A percentile compares a stretch with the other conserved stretches of the same genome.
These are phyloP conservation scores for Acanthornis magna DNA, from an alignment of 2,797 vertebrate species.

Conservation along the genomic window DNA sequence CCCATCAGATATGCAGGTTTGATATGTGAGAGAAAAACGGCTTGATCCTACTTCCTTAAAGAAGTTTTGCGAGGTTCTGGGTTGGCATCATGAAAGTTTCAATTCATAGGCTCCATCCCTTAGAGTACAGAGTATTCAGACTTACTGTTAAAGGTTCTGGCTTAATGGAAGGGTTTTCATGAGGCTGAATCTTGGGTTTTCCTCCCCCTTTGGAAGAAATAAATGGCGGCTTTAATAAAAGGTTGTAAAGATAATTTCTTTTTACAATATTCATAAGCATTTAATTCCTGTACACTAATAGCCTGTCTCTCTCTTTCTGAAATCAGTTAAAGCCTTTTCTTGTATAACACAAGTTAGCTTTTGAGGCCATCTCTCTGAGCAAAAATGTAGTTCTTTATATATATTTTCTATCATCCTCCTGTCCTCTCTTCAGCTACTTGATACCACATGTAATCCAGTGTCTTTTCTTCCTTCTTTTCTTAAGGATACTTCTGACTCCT, in stretches of 20 bases:
- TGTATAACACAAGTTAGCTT: background rate
- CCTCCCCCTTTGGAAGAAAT: background rate
- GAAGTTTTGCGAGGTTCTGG: background rate
- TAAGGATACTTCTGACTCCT: background rate
- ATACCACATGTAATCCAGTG: background rate
- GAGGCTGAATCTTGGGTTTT: background rate
- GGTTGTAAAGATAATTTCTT: background rate
- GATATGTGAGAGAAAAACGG: background rate
- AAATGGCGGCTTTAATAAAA: background rate
- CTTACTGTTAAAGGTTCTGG: background rate
- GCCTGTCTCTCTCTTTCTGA: background rate
- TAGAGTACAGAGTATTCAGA: background rate
- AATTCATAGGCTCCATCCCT: background rate
- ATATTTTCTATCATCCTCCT: background rate
- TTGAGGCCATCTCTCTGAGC: background rate
- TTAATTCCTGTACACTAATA: background rate
- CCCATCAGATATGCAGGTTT: background rate
- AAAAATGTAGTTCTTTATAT: background rate
- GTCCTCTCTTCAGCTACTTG: background rate
- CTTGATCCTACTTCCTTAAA: background rate
- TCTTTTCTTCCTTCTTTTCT: background rate
- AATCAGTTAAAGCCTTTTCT: background rate
- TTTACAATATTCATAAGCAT: background rate
- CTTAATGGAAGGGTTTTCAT: background rate
- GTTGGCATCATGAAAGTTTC: rapidly evolving